These are phyloP conservation scores for Plecturocebus donacophilus DNA, from an alignment of 2,113 vertebrate species.

Conservation along the genomic window DNA sequence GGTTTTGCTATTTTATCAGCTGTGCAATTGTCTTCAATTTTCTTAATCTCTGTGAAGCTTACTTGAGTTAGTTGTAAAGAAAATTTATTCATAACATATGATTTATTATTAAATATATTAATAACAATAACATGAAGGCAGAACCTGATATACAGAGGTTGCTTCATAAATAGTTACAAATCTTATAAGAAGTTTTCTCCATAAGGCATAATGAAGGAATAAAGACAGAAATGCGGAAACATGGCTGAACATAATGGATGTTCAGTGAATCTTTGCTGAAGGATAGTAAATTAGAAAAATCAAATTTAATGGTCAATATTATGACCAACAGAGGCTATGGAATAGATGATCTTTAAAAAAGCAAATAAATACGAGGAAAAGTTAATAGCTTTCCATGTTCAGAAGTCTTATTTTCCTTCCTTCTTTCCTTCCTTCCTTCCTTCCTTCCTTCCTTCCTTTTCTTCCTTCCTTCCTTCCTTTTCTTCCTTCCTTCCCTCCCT, in stretches of 20 bases:
- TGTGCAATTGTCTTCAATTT: background rate
- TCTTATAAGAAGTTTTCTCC: background rate
- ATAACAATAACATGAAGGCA: background rate
- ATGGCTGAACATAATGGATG: background rate
- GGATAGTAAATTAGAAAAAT: background rate
- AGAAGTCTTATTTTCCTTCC: background rate
- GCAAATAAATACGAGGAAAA: background rate
- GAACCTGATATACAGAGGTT: background rate
- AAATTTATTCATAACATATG: background rate
- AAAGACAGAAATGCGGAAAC: background rate
- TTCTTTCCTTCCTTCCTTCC: no score
- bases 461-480: accelerated
- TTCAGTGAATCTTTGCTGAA: background rate
- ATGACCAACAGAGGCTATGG: background rate
- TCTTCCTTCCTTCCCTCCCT: no score
- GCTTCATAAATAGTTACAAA: background rate
- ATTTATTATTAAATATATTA: background rate
- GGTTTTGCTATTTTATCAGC: background rate
- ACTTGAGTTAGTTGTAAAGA: background rate
- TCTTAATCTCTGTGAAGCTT: background rate
- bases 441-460: accelerated
- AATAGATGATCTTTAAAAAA: background rate
- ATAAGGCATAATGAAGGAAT: background rate
- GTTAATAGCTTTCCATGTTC: background rate
- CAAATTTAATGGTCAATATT: background rate